These are phyloP conservation scores for Spatulosminthurus flaviceps DNA, from an alignment of 2,888 invertebrate species.

Conservation along the genomic window DNA sequence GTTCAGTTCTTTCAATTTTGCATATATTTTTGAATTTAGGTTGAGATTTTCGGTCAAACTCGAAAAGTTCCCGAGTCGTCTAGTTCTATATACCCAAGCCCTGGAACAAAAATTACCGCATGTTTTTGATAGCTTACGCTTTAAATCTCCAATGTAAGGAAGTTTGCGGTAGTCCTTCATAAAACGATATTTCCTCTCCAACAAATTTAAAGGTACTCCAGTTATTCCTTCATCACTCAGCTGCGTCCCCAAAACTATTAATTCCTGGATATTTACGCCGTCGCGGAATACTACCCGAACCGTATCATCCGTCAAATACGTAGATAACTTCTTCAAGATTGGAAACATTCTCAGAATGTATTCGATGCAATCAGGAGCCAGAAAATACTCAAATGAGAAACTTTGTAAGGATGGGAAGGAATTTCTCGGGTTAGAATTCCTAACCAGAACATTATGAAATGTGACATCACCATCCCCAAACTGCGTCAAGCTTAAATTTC, in stretches of 20 bases:
- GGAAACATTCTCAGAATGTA: conserved; percentile 52
- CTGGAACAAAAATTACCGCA: too few relatives aligned
- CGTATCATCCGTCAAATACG: conserved; percentile 57
- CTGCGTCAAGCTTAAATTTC: conserved; percentile 48
- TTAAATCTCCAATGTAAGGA: conserved; percentile 55
- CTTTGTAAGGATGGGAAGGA: conserved; percentile 42
- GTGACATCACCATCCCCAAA: conserved; percentile 47
- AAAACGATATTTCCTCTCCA: conserved; percentile 43
- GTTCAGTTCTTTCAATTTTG: too few relatives aligned
- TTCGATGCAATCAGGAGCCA: conserved; percentile 47
- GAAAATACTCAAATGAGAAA: conserved; percentile 55
- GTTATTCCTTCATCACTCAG: conserved; percentile 56
- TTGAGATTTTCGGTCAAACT: too few relatives aligned
- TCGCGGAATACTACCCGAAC: conserved; percentile 51
- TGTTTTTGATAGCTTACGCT: conserved; percentile 43
- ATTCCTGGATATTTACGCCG: conserved; percentile 47
- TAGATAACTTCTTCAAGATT: conserved; percentile 45
- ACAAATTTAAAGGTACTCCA: conserved; percentile 47
- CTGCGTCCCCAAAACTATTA: conserved; percentile 55
- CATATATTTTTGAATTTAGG: too few relatives aligned
- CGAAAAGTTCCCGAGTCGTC: too few relatives aligned
- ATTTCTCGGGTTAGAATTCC: conserved; percentile 18
- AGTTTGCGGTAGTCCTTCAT: conserved; percentile 49
- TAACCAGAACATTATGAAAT: conserved; percentile 38
- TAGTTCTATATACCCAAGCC: too few relatives aligned